These are phyloP conservation scores for Pachycephus smyrnensis DNA, from an alignment of 2,888 invertebrate genomes.

Conservation along the genomic window DNA sequence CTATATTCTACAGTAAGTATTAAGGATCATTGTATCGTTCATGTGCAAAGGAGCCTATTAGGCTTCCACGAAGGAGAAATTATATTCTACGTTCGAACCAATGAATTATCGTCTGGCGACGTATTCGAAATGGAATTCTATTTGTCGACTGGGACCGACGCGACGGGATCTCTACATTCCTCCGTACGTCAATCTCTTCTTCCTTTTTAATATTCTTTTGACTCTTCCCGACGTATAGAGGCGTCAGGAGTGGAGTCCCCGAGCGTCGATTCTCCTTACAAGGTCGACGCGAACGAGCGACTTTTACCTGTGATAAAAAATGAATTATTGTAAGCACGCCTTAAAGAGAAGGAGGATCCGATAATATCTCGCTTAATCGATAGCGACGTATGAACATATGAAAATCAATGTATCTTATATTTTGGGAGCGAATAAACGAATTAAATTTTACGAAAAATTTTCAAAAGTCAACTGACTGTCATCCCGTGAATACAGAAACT, in stretches of 20 bases:
- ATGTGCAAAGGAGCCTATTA: neutral
- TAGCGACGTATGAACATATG: neutral
- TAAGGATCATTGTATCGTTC: neutral
- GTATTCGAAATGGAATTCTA: neutral
- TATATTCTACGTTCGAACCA: neutral
- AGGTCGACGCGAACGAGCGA: constrained; percentile 5
- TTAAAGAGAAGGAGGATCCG: neutral
- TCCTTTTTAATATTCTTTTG: neutral
- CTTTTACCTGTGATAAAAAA: constrained; percentile 12
- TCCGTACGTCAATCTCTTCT: neutral
- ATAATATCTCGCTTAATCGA: neutral
- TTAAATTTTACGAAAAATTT: constrained; percentile 34
- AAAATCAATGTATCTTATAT: constrained; percentile 9
- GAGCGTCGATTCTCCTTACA: neutral
- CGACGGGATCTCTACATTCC: neutral
- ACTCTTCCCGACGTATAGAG: neutral
- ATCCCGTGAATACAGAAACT: neutral
- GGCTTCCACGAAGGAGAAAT: neutral
- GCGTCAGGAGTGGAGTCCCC: neutral
- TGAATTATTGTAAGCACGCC: constrained; percentile 8
- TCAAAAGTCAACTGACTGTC: neutral
- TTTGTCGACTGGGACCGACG: neutral
- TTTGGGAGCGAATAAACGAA: constrained; percentile 38
- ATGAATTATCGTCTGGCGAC: neutral
- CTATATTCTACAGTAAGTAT: neutral